Base-by-base conservation (phyloP, 2,113 vertebrate species). In the Heliornis fulica region DNA sequence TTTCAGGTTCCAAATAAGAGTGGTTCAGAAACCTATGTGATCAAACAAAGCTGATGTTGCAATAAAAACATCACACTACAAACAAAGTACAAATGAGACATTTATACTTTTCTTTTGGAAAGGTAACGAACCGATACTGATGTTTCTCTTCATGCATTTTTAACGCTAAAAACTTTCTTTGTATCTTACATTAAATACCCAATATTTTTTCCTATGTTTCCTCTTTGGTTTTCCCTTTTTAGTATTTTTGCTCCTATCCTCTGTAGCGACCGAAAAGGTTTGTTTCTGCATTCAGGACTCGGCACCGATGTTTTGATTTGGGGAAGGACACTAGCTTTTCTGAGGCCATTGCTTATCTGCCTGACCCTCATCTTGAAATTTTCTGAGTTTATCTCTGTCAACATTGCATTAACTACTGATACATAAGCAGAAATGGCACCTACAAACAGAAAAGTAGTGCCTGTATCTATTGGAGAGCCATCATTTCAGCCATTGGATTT, bases 31-130 rank as follows among this genome's bases (percentile, higher is more conserved):
- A 59, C 5, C 2, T 63, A 10, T 45, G 38, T 45, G 65, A 93
- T 69, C 77, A 96, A 95, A 97, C 85, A 85, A 94, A 95, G 87
- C 78, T 83, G 82, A 88, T 90, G 75, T 77, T 93, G 88, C 82
- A 95, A 63, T 88, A 95, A 86, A 90, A 94, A 46, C 66, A 86
- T 74, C 84, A 64, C 45, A 60, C 69, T 80, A 87, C 69, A 95
- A 90, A 77, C 50, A 81, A 91, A 81, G 70, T 85, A 95, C 89
- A 96, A 94, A 91, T 91, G 48, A 94, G 51, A 57, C 69, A 54
- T 57, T 94, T 90, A 91, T 94, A 90, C 83, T 93, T 94, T 64
- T 91, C 32, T 45, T 64, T 80, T 43, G 15, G 48, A 93, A 71
- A 51, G 45, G 57, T 94, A 93, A 95, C 82, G 89, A 95, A 83